A percentile compares a stretch with the other conserved stretches of the same genome.
These are phyloP conservation scores for Halesus radiatus DNA, from an alignment of 1,140 invertebrate genomes.

Conservation along the genomic window DNA sequence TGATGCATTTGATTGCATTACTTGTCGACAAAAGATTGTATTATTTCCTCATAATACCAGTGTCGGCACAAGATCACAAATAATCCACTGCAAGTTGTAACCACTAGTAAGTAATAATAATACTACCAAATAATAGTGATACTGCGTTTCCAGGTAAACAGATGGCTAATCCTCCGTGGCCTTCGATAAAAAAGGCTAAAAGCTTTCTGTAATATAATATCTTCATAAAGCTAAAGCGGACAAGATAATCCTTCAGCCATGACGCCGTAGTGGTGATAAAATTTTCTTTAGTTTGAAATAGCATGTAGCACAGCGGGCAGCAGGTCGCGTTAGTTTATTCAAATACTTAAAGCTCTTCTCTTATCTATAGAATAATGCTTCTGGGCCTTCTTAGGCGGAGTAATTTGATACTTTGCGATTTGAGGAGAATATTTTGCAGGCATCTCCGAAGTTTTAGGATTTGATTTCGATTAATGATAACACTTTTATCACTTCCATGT, in stretches of 20 bases:
- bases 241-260: constrained; percentile 23
- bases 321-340: not conserved
- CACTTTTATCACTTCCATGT: no score
- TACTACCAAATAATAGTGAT: not conserved
- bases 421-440: no score
- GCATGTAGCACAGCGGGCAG: no score
- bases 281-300: not conserved
- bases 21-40: no score
- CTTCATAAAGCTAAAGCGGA: constrained; percentile 32
- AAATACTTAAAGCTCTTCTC: not conserved
- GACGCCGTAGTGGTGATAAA: constrained; percentile 41
- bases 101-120: no score
- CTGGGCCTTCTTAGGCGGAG: not conserved
- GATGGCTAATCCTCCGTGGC: constrained; percentile 25
- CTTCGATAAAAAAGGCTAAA: constrained; percentile 32
- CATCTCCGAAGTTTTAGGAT: no score
- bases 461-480: no score
- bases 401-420: not conserved
- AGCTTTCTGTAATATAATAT: constrained; percentile 48
- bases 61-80: not conserved
- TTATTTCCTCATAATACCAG: no score
- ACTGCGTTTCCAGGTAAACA: constrained; percentile 35
- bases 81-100: not conserved
- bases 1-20: no score
- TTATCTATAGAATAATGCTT: not conserved